phyloP scores from a whole-genome alignment of 1,140 invertebrate genomes.

The Adelges cooleyi region DNA sequence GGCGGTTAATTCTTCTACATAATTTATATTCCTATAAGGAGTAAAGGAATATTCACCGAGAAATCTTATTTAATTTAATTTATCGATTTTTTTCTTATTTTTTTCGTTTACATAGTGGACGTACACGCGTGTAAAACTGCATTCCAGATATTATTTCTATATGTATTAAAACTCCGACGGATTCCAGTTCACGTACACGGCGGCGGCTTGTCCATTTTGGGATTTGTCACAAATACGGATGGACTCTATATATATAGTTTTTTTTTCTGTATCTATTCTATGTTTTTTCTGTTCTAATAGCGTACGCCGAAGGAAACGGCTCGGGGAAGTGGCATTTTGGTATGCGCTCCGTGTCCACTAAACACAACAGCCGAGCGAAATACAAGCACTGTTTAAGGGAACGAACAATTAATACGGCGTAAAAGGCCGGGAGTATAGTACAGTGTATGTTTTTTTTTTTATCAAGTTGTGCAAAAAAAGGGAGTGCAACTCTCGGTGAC shows the following conservation, averaged over 20 bases:
- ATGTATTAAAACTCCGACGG: conserved; percentile 3
- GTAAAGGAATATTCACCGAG: not conserved
- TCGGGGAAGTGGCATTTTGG: conserved; percentile 16
- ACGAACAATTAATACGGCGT: conserved; percentile 16
- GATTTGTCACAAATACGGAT: conserved; percentile 23
- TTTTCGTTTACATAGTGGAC: not conserved
- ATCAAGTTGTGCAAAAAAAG: not conserved
- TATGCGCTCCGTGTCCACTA: not conserved
- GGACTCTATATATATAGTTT: conserved; percentile 9
- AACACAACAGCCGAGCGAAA: not conserved
- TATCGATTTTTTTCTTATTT: not conserved
- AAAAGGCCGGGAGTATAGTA: not conserved
- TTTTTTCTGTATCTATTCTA: too few relatives aligned
- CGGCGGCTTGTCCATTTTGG: conserved; percentile 20
- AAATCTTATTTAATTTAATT: conserved; percentile 6
- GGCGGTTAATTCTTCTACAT: too few relatives aligned
- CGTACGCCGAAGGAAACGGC: not conserved
- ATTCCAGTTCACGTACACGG: conserved; percentile 10
- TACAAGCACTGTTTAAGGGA: conserved; percentile 9
- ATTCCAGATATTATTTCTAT: not conserved
- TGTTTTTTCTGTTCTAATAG: not conserved
- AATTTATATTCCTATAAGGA: too few relatives aligned
- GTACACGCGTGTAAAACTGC: conserved; percentile 8
- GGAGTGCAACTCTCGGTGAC: not conserved
- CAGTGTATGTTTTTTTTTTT: too few relatives aligned